Conservation (phyloP, 2,113 vertebrate species). For the Oreochromis niloticus region DNA sequence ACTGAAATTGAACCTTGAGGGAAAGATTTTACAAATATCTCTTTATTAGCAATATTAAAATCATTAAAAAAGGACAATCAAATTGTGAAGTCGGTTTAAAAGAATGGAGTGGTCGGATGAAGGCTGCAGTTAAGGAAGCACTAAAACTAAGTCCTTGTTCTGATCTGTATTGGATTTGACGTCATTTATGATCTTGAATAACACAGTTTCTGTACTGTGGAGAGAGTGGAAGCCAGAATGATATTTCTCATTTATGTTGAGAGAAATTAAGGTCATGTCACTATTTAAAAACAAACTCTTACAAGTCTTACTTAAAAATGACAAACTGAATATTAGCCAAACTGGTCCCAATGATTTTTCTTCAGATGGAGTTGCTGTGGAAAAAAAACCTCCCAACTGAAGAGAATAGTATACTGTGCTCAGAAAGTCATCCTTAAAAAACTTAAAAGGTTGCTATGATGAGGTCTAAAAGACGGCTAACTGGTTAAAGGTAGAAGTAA, state of each 20-base stretch:
- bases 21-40: not conserved
- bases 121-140: not conserved
- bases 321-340: fast-evolving
- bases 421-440: not conserved
- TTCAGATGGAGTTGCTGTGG: not conserved
- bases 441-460: fast-evolving
- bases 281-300: not conserved
- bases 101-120: fast-evolving
- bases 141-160: not conserved
- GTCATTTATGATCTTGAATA: not conserved
- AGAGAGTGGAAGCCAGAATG: not conserved
- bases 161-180: fast-evolving
- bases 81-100: not conserved
- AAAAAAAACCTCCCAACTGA: fast-evolving
- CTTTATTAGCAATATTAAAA: not conserved
- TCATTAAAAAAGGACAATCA: not conserved
- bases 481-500: not conserved
- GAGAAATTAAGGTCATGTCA: not conserved
- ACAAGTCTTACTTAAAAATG: not conserved
- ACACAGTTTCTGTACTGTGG: not conserved
- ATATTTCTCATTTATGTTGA: not conserved
- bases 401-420: not conserved
- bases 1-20: not conserved
- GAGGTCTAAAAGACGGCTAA: fast-evolving
- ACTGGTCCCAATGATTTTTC: not conserved